These are phyloP conservation scores for Turritopsis dohrnii DNA, from an alignment of 30 jellyfish, hydroid and myxozoan genomes.

Conservation along the genomic window DNA sequence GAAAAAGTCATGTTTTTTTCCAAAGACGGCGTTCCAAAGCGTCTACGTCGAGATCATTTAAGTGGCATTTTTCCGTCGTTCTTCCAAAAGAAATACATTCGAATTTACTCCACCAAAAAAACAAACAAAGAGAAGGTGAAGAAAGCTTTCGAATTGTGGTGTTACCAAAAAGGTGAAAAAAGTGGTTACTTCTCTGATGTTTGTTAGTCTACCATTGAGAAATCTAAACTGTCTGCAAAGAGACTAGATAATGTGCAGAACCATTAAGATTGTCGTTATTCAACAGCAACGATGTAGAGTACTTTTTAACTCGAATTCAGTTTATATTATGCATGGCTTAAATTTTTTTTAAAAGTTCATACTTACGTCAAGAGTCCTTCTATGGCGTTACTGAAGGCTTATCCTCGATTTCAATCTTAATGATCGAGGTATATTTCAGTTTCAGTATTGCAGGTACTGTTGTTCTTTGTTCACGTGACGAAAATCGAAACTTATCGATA, in stretches of 20 bases:
- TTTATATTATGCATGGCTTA: background rate
- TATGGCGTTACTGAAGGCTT: too few species aligned
- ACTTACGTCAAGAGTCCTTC: background rate
- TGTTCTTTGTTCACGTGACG: too few species aligned
- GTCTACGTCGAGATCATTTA: slow-evolving; percentile 40
- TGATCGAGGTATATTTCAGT: too few species aligned
- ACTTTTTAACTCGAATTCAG: background rate
- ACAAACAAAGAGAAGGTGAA: slow-evolving; percentile 23
- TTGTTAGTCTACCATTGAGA: background rate
- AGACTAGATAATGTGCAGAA: background rate
- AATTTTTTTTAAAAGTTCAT: too few species aligned
- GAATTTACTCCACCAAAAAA: slow-evolving; percentile 52
- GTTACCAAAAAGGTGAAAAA: slow-evolving; percentile 48
- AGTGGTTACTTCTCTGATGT: slow-evolving; percentile 54
- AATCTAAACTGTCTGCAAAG: background rate
- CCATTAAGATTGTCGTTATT: background rate
- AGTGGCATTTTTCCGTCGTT: slow-evolving; percentile 51
- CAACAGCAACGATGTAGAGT: background rate
- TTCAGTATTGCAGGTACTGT: too few species aligned
- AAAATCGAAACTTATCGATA: too few species aligned
- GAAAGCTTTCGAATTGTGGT: slow-evolving; percentile 42
- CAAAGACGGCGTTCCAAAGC: slow-evolving; percentile 41
- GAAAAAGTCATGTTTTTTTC: slow-evolving; percentile 61
- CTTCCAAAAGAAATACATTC: slow-evolving; percentile 48
- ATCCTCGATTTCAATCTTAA: too few species aligned